These are phyloP conservation scores for Cecropterus lyciades DNA, from an alignment of 1,140 invertebrate genomes.

Conservation along the genomic window DNA sequence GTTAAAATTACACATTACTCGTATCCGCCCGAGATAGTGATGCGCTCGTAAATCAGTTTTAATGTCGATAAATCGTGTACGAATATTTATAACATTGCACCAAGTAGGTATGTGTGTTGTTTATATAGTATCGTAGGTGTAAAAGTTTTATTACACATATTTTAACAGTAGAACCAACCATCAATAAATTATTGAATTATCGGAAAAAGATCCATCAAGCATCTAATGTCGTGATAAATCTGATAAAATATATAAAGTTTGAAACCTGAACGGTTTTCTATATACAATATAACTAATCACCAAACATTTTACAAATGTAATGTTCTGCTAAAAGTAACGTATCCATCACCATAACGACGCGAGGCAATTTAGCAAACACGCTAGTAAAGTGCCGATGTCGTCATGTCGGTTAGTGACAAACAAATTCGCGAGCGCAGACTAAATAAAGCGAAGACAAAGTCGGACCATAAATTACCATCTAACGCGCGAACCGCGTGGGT, in stretches of 20 bases:
- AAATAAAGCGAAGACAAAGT: slow-evolving; percentile 27
- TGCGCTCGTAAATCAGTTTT: slow-evolving; percentile 49
- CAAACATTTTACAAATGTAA: too few relatives aligned
- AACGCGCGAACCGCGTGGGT: slow-evolving; percentile 42
- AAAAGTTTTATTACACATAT: too few relatives aligned
- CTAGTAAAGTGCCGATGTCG: slow-evolving; percentile 2
- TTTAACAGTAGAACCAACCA: too few relatives aligned
- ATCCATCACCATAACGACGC: neutral
- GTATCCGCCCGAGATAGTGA: slow-evolving; percentile 45
- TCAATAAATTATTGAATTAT: too few relatives aligned
- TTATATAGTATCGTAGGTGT: too few relatives aligned
- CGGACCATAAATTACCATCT: slow-evolving; percentile 26
- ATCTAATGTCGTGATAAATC: too few relatives aligned
- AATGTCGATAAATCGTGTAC: slow-evolving; percentile 47
- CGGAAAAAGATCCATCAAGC: too few relatives aligned
- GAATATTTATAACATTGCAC: slow-evolving; percentile 24
- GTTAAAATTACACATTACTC: slow-evolving; percentile 53
- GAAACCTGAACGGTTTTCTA: too few relatives aligned
- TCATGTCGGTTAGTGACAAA: slow-evolving; percentile 2
- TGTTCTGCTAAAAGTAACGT: too few relatives aligned
- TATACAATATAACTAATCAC: too few relatives aligned
- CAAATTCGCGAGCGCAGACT: slow-evolving; percentile 22
- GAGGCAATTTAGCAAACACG: neutral
- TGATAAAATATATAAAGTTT: too few relatives aligned
- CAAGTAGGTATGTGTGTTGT: too few relatives aligned